Evolutionary conservation across 1,140 invertebrate genomes (phyloP).

Genomic region (Dryas iulia): DNA sequence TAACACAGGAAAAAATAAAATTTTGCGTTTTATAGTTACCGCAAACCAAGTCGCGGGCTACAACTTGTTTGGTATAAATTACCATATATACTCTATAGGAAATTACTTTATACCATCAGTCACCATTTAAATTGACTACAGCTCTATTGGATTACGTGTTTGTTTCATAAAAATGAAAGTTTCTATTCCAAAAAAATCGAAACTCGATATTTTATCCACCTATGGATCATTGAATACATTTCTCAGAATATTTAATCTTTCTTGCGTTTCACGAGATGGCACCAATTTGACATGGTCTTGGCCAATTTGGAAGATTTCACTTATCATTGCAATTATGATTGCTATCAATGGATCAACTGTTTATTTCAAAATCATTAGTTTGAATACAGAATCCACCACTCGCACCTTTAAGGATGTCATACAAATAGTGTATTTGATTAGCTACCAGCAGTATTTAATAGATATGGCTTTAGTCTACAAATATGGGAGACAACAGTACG

Average conservation of each 20-base stretch:
- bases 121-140: background rate
- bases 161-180: background rate
- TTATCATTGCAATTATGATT: slow-evolving; percentile 1
- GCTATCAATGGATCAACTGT: slow-evolving; percentile 3
- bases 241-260: slow-evolving; percentile 24
- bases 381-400: background rate
- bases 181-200: background rate
- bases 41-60: too few relatives aligned
- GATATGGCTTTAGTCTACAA: slow-evolving; percentile 32
- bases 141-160: too few relatives aligned
- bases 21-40: too few relatives aligned
- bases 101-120: background rate
- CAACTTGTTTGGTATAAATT: background rate
- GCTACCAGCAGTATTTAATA: slow-evolving; percentile 29
- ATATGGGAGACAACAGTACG: slow-evolving; percentile 13
- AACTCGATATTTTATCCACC: slow-evolving; percentile 20
- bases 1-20: too few relatives aligned
- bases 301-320: slow-evolving; percentile 9
- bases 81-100: background rate
- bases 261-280: slow-evolving; percentile 12
- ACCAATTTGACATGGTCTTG: slow-evolving; percentile 9
- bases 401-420: slow-evolving; percentile 18
- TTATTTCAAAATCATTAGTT: slow-evolving; percentile 18
- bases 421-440: slow-evolving; percentile 26
- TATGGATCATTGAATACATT: slow-evolving; percentile 12